A percentile compares a stretch with the other conserved stretches of the same genome.
phyloP scores from a whole-genome alignment of 2,888 invertebrate genomes.

The Standfussiana lucernea region DNA sequence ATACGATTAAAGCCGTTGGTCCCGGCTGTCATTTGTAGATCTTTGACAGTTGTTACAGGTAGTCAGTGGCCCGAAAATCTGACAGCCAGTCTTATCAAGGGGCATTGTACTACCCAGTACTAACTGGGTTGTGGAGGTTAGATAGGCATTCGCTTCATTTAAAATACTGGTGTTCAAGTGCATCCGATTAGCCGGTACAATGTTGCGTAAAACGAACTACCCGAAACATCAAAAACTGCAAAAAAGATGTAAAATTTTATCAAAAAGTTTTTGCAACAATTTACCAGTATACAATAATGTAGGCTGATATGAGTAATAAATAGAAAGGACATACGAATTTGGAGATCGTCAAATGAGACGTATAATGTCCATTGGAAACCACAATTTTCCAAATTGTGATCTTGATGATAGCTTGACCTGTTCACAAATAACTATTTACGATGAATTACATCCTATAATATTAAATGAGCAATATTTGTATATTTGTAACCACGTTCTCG shows the following conservation, averaged over 20 bases:
- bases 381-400: no score
- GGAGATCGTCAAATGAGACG: not conserved
- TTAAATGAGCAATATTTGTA: no score
- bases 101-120: no score
- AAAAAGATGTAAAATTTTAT: not conserved
- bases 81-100: not conserved
- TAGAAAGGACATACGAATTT: not conserved
- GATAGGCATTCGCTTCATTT: no score
- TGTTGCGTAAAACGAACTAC: not conserved
- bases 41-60: not conserved
- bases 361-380: not conserved
- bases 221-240: not conserved
- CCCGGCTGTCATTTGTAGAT: not conserved
- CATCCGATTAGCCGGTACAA: not conserved
- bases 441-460: no score
- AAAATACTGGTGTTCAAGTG: no score
- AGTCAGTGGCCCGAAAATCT: not conserved
- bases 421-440: not conserved
- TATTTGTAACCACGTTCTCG: no score
- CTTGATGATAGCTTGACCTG: no score
- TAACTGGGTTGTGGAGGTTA: no score
- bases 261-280: not conserved
- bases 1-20: not conserved
- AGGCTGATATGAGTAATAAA: not conserved
- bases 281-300: rapidly evolving